Percentiles rank a stretch among this genome's conserved stretches.
These are phyloP conservation scores for Micrasema longulum DNA, from an alignment of 1,140 invertebrate genomes.

Conservation along the genomic window DNA sequence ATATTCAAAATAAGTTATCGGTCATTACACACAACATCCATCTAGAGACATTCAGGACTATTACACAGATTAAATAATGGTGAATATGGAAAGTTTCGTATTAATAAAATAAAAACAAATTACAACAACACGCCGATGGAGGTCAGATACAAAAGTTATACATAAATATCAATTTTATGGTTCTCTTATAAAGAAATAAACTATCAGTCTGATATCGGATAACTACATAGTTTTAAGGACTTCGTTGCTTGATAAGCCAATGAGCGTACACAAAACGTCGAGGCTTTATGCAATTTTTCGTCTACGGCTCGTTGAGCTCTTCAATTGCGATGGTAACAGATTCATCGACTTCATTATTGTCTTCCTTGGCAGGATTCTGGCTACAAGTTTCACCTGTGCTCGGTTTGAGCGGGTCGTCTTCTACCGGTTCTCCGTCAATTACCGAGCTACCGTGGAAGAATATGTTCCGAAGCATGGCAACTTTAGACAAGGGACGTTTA, in stretches of 20 bases:
- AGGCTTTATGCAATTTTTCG: background rate
- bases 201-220: conserved; percentile 52
- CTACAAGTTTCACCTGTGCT: conserved; percentile 17
- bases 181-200: conserved; percentile 47
- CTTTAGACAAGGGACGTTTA: conserved; percentile 51
- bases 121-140: conserved; percentile 12
- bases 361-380: conserved; percentile 29
- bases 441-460: conserved; percentile 52
- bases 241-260: conserved; percentile 50
- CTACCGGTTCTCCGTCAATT: conserved; percentile 36
- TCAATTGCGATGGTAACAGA: conserved; percentile 27
- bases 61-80: background rate
- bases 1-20: background rate
- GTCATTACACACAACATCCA: conserved; percentile 1
- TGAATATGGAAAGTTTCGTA: background rate
- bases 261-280: conserved; percentile 11
- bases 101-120: conserved; percentile 4
- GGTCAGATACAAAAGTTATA: conserved; percentile 50
- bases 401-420: conserved; percentile 32
- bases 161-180: conserved; percentile 44
- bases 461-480: conserved; percentile 53
- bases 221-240: conserved; percentile 43
- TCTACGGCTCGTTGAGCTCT: conserved; percentile 11
- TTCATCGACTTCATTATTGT: conserved; percentile 44
- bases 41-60: too few species aligned